phyloP scores from a whole-genome alignment of 2,888 invertebrate species.

The Pandemis heparana region DNA sequence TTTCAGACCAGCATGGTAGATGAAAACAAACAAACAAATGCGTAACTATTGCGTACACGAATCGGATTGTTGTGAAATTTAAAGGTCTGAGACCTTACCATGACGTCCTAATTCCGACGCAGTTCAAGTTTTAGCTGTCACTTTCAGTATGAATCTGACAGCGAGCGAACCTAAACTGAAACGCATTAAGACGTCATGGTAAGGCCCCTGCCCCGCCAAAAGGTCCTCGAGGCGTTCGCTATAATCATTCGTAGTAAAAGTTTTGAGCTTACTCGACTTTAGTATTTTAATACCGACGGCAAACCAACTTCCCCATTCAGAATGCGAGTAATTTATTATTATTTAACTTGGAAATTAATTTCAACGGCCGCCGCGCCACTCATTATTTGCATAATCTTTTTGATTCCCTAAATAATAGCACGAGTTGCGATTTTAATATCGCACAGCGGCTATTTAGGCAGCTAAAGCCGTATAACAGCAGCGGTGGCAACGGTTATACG shows the following conservation, averaged over 20 bases:
- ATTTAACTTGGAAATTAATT: conserved; percentile 54
- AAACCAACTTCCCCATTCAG: conserved; percentile 10
- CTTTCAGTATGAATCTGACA: no score
- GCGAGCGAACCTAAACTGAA: no score
- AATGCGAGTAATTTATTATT: conserved; percentile 51
- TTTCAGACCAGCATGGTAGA: no score
- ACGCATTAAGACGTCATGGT: no score
- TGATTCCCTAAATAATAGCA: conserved; percentile 67
- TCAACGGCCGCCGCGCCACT: conserved; percentile 48
- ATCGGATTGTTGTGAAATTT: no score
- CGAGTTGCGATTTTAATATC: conserved; percentile 56
- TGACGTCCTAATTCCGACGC: no score
- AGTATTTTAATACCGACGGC: neutral
- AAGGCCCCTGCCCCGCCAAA: no score
- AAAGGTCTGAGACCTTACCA: no score
- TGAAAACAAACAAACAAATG: no score
- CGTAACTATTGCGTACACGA: no score
- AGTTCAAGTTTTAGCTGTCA: no score
- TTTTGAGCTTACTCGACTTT: neutral
- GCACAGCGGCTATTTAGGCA: conserved; percentile 18
- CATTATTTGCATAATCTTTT: conserved; percentile 68
- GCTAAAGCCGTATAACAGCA: conserved; percentile 17
- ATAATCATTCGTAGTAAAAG: neutral
- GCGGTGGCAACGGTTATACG: conserved; percentile 11
- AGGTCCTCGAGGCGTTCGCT: no score